Base-by-base conservation (phyloP, 2,113 vertebrate species). In the Plestiodon gilberti region DNA sequence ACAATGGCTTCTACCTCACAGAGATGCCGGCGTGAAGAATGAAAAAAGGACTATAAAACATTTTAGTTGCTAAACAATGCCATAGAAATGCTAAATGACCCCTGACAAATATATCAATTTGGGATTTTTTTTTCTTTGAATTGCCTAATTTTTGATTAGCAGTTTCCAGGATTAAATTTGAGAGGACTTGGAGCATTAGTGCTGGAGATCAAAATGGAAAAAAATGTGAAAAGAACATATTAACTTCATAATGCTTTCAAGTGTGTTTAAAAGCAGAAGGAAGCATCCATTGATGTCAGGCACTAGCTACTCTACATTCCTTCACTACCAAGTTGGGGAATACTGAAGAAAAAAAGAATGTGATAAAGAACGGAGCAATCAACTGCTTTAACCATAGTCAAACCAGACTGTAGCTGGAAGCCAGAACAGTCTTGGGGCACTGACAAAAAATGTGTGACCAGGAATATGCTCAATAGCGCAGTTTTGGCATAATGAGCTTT, bases 391-490 rank as follows among this genome's bases (percentile, higher is more conserved):
- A 77, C 83, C 28, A 33, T 33, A 70, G 30, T 14, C 65, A 82
- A 70, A 90, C 55, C 35, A 48, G 48, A 28, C 30, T 20, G n/a
- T 10, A 76, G 13, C 9, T 78, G 64, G 62, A 33, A 75, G 35
- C 1, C 0, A 65, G 55, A 77, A 80, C 0, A 11, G 1, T 89
- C 74, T 30, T 1, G 57, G 73, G 6, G 65, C 43, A 40, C 65
- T 78, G 82, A 64, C 82, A 90, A 80, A 81, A 75, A 86, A 92
- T 87, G 73, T 86, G 10, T 84, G 4, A 52, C 40, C 67, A 28
- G 55, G 89, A 78, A 82, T 48, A 82, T 77, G n/a, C n/a, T 65
- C 61, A 62, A 69, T 59, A 79, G 30, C 67, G 78, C 81, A 89
- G 55, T 55, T 59, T 74, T 70, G 74, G 78, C 18, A 35, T 78